These are phyloP conservation scores for Pica pica DNA, from an alignment of 2,113 vertebrate species.

Conservation along the genomic window DNA sequence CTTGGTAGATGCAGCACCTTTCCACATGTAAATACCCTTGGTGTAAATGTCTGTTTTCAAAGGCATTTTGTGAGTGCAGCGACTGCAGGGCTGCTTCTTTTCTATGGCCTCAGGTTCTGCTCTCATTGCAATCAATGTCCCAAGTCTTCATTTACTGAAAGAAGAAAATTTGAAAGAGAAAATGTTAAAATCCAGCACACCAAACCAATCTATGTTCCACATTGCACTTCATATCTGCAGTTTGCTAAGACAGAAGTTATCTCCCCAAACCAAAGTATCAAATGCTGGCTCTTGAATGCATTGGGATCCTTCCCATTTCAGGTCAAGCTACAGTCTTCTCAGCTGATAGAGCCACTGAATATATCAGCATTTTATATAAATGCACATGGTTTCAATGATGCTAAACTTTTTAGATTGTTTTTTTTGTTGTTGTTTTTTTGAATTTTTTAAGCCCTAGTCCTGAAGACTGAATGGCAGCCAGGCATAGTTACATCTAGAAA, in stretches of 20 bases:
- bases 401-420: slow-evolving; percentile 53
- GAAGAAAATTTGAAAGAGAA: not conserved
- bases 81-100: not conserved
- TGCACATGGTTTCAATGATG: slow-evolving; percentile 73
- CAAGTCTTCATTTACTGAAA: not conserved
- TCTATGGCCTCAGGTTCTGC: not conserved
- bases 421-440: not conserved
- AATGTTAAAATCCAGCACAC: not conserved
- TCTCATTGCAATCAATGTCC: not conserved
- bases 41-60: not conserved
- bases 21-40: not conserved
- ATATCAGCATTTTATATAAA: slow-evolving; percentile 44
- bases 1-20: not conserved
- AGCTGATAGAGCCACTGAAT: slow-evolving; percentile 57
- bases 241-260: slow-evolving; percentile 25
- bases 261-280: slow-evolving; percentile 53
- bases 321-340: slow-evolving; percentile 49
- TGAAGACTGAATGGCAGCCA: slow-evolving; percentile 77
- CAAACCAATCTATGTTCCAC: not conserved
- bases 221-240: not conserved
- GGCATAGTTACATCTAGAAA: slow-evolving; percentile 64
- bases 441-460: slow-evolving; percentile 6
- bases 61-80: not conserved
- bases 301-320: slow-evolving; percentile 2
- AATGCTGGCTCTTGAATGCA: not conserved